A percentile compares a stretch with the other conserved stretches of the same genome.
Conservation (phyloP, 2,797 vertebrate genomes). For the Bryconaethiops microstoma region DNA sequence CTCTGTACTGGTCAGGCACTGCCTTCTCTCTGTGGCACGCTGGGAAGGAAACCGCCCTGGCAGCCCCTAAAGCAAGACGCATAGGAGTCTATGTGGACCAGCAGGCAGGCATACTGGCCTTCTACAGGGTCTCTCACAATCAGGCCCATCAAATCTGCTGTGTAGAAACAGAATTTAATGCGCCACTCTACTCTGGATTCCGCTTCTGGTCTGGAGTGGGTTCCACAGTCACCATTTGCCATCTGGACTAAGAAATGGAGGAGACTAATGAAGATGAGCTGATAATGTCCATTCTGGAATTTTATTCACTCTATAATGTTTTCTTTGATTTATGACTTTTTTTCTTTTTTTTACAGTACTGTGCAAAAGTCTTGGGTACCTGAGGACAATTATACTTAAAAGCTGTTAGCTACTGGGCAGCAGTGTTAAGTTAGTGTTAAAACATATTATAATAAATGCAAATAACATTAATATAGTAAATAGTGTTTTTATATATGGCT, state of each 20-base stretch:
- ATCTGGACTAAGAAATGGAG: constrained; percentile 58
- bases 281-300: background rate
- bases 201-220: constrained; percentile 73
- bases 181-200: constrained; percentile 78
- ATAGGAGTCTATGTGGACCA: constrained; percentile 81
- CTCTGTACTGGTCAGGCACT: constrained; percentile 78
- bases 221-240: constrained; percentile 66
- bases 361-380: too few relatives aligned
- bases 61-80: constrained; percentile 69
- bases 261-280: too few relatives aligned
- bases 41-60: constrained; percentile 68
- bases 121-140: constrained; percentile 72
- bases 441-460: too few relatives aligned
- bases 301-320: too few relatives aligned
- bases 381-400: too few relatives aligned
- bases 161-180: constrained; percentile 70
- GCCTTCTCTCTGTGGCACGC: constrained; percentile 79
- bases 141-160: constrained; percentile 74
- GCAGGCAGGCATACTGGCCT: constrained; percentile 73
- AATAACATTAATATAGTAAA: too few relatives aligned
- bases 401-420: too few relatives aligned
- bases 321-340: too few relatives aligned
- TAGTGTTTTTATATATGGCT: too few relatives aligned
- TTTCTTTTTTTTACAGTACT: background rate
- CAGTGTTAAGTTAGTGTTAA: too few relatives aligned